These are phyloP conservation scores for Platyrinchus mystaceus DNA, from an alignment of 2,797 vertebrate species.

Conservation along the genomic window DNA sequence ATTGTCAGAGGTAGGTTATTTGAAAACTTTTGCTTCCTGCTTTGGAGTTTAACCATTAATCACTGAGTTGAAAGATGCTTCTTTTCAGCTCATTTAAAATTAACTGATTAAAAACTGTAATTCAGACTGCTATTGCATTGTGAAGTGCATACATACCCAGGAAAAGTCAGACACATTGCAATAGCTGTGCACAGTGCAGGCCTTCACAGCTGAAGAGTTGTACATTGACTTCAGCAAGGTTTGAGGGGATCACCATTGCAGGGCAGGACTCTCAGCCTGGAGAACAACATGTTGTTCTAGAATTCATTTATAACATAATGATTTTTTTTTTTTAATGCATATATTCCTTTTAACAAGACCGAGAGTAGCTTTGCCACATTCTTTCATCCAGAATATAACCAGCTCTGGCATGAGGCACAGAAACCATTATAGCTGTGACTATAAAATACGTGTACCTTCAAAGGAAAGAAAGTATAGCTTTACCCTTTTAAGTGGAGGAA, in stretches of 20 bases:
- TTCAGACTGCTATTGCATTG: slow-evolving; percentile 58
- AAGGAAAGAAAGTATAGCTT: slow-evolving; percentile 16
- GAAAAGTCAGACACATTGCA: slow-evolving; percentile 29
- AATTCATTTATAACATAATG: not conserved
- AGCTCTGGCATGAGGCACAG: slow-evolving; percentile 40
- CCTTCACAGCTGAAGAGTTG: slow-evolving; percentile 29
- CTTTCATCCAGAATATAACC: slow-evolving; percentile 36
- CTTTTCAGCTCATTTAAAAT: slow-evolving; percentile 61
- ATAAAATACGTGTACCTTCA: not conserved
- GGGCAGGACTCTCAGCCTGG: slow-evolving; percentile 28
- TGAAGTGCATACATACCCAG: not conserved
- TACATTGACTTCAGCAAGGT: slow-evolving; percentile 19
- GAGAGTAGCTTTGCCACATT: slow-evolving; percentile 29
- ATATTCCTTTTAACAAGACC: slow-evolving; percentile 10
- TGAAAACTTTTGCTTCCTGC: slow-evolving; percentile 67
- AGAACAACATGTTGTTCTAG: slow-evolving; percentile 30
- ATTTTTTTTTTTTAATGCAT: not conserved
- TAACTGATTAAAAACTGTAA: slow-evolving; percentile 55
- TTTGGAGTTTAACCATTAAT: slow-evolving; percentile 69
- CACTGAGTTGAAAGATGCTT: slow-evolving; percentile 60
- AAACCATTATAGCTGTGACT: slow-evolving; percentile 37
- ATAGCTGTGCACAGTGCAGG: slow-evolving; percentile 54
- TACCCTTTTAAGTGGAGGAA: slow-evolving; percentile 11
- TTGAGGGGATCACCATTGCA: slow-evolving; percentile 17
- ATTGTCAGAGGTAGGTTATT: slow-evolving; percentile 92